Evolutionary conservation across 2,113 vertebrate species (phyloP), one percentile per base, ranked within the genome.

Genomic region (Speoplatyrhinus poulsoni): DNA sequence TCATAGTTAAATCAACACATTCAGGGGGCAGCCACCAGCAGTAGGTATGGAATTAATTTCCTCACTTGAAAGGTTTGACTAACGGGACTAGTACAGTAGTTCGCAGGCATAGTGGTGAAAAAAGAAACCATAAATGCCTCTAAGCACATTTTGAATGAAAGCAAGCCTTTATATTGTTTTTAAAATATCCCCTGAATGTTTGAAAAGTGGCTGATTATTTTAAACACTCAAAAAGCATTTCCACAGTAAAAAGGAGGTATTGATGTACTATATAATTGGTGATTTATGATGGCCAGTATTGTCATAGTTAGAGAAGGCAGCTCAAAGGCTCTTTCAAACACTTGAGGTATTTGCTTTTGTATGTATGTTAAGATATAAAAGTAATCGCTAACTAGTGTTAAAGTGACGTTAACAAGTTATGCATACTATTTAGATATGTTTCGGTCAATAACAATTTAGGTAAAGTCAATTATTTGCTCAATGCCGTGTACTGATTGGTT

Each of bases 131-230:
- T 75, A 86, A 83, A 79, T 82, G 59, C 61, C 82, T 90, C 90
- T 85, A 89, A 92, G 78, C 70, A 74, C 62, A 16, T 49, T 69
- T 76, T 26, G 26, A 80, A 83, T 87, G 62, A 86, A 87, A 80
- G 60, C 67, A 79, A 67, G 61, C 60, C 61, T 73, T 80, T 13
- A 62, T 60, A 74, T 0, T 0, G 56, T 75, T 46, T 73, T 9
- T 52, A 36, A 1, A 11, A 52, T 82, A 41, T 65, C 26, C 36
- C 69, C 50, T 11, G 17, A 57, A 62, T 2, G 3, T 4, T 75
- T 67, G 72, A 64, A 73, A 57, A 26, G 26, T 26, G 26, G 60
- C 49, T 77, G 78, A 52, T 65, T 26, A 26, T 26, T 26, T 26
- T 26, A 26, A 26, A 26, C 68, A 16, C 54, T 6, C 33, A 67